These are phyloP conservation scores for Schizothorax lantsangensis DNA, from an alignment of 2,797 vertebrate species.

Conservation along the genomic window DNA sequence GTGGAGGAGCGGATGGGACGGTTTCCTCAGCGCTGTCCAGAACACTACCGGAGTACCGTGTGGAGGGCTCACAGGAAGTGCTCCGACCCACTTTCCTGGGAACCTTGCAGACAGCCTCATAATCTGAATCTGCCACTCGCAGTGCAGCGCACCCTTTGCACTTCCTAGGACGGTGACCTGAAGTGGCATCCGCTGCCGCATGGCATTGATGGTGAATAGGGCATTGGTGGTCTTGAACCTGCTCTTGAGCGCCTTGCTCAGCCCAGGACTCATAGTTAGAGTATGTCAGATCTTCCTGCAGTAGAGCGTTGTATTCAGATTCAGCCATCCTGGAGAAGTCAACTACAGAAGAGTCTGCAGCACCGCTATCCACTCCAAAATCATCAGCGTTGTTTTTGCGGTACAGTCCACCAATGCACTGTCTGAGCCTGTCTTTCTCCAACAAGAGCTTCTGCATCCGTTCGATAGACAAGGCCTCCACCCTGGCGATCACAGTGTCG, in stretches of 20 bases:
- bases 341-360: slow-evolving; percentile 69
- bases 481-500: slow-evolving; percentile 83
- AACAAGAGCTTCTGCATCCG: slow-evolving; percentile 87
- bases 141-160: slow-evolving; percentile 86
- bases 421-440: slow-evolving; percentile 92
- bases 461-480: slow-evolving; percentile 87
- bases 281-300: slow-evolving; percentile 90
- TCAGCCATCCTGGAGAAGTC: slow-evolving; percentile 82
- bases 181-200: slow-evolving; percentile 64
- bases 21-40: slow-evolving; percentile 74
- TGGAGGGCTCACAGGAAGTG: slow-evolving; percentile 83
- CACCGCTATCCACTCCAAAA: slow-evolving; percentile 27
- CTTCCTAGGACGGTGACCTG: slow-evolving; percentile 76
- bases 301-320: slow-evolving; percentile 81
- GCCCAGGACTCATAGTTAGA: slow-evolving; percentile 92
- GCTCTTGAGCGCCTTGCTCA: slow-evolving; percentile 75
- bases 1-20: slow-evolving; percentile 52
- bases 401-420: slow-evolving; percentile 88
- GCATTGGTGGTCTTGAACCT: slow-evolving; percentile 70
- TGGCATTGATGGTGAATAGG: slow-evolving; percentile 63
- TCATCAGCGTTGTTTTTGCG: slow-evolving; percentile 79
- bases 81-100: slow-evolving; percentile 86
- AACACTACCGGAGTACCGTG: slow-evolving; percentile 74
- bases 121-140: slow-evolving; percentile 90
- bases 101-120: slow-evolving; percentile 92